Percentiles rank a stretch among this genome's conserved stretches.
Evolutionary conservation across 37 sponge, comb jelly and placozoan genomes (phyloP).

Genomic region (Beroe ovata): DNA sequence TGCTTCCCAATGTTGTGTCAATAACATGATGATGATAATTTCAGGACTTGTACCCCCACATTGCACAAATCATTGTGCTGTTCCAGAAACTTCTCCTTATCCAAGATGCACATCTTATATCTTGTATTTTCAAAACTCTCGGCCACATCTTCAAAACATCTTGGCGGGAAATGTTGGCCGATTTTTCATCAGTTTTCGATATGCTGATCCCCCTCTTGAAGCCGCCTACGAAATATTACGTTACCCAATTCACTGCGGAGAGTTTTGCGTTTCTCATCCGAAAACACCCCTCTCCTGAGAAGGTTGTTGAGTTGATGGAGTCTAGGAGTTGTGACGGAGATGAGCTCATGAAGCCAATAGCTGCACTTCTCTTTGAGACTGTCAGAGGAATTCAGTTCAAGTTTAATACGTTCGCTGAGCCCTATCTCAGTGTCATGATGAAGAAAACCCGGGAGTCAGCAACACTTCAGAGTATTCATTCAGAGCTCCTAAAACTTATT

Average conservation of each 20-base stretch:
- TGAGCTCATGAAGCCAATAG: neutral
- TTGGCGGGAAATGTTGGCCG: slow-evolving; percentile 48
- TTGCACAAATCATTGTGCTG: neutral
- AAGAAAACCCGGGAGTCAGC: neutral
- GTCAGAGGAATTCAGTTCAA: slow-evolving; percentile 55
- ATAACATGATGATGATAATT: neutral
- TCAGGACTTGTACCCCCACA: slow-evolving; percentile 34
- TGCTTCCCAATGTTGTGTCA: too few relatives aligned
- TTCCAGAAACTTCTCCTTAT: neutral
- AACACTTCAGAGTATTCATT: neutral
- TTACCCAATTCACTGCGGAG: neutral
- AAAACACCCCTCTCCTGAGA: neutral
- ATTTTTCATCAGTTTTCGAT: neutral
- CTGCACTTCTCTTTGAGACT: slow-evolving; percentile 23
- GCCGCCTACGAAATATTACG: slow-evolving; percentile 12
- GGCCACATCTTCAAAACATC: slow-evolving; percentile 61
- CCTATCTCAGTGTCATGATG: slow-evolving; percentile 24
- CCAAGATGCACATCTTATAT: slow-evolving; percentile 43
- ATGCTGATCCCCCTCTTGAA: slow-evolving; percentile 12
- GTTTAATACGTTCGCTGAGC: slow-evolving; percentile 24
- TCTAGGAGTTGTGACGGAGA: neutral
- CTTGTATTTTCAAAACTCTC: slow-evolving; percentile 22
- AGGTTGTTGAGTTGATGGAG: neutral
- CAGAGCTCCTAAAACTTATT: neutral
- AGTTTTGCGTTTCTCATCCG: slow-evolving; percentile 32